Conservation (phyloP, 2,113 vertebrate species). For the Australoheros scitulus region DNA sequence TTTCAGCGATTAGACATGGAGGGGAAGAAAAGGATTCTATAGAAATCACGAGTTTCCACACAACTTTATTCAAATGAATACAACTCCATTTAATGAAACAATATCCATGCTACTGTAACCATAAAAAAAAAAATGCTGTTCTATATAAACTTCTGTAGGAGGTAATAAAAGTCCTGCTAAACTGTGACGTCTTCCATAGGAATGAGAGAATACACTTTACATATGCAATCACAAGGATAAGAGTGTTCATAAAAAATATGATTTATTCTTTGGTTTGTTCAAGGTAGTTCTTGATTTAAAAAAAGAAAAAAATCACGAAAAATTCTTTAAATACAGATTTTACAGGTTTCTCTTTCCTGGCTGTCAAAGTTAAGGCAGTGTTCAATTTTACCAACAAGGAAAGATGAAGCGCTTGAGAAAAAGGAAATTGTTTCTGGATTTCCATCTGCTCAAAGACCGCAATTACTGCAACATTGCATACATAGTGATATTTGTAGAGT, state of each 20-base stretch:
- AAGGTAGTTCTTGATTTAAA: not conserved
- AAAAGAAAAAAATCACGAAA: not conserved
- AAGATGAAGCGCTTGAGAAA: constrained; percentile 30
- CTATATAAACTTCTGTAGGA: not conserved
- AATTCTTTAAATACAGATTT: constrained; percentile 14
- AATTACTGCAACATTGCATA: constrained; percentile 36
- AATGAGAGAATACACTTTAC: not conserved
- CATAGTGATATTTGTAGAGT: not conserved
- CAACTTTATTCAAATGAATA: not conserved
- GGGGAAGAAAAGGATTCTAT: not conserved
- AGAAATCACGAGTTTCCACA: not conserved
- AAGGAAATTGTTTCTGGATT: not conserved
- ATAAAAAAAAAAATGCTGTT: not conserved
- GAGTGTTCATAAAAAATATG: not conserved
- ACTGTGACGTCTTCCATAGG: not conserved
- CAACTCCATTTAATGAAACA: not conserved
- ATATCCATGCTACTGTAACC: not conserved
- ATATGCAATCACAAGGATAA: not conserved
- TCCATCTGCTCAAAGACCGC: constrained; percentile 43
- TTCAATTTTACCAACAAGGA: constrained; percentile 36
- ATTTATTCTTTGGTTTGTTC: not conserved
- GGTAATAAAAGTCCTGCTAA: not conserved
- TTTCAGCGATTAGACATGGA: not conserved
- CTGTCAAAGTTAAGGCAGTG: constrained; percentile 70
- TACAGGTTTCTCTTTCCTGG: constrained; percentile 27